Percentiles rank a stretch among this genome's conserved stretches.
These are phyloP conservation scores for Epiblema foenella DNA, from an alignment of 2,888 invertebrate genomes.

Conservation along the genomic window DNA sequence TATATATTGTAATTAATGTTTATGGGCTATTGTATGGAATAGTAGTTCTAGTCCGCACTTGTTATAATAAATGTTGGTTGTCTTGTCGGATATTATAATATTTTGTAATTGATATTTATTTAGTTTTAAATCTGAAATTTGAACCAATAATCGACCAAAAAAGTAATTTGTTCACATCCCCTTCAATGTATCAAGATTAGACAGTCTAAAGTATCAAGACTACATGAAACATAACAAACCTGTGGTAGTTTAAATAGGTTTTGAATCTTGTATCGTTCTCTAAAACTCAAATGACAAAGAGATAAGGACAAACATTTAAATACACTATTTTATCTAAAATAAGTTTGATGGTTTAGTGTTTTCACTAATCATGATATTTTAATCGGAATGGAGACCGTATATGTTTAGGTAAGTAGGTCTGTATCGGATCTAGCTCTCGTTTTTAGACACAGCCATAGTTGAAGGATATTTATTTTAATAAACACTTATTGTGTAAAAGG, in stretches of 20 bases:
- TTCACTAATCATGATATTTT: constrained; percentile 9
- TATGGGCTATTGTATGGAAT: constrained; percentile 35
- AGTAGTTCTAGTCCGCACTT: constrained; percentile 42
- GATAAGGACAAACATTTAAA: neutral
- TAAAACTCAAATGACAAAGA: neutral
- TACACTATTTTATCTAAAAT: neutral
- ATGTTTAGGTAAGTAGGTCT: constrained; percentile 11
- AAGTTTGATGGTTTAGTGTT: neutral
- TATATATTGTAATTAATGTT: constrained; percentile 40
- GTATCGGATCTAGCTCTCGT: constrained; percentile 20
- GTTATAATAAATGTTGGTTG: constrained; percentile 40
- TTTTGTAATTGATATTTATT: constrained; percentile 35
- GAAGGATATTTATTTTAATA: constrained; percentile 62
- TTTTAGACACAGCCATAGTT: constrained; percentile 48
- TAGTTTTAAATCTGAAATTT: constrained; percentile 12
- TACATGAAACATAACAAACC: neutral
- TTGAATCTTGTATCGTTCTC: neutral
- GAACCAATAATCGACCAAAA: constrained; percentile 34
- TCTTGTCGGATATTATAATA: constrained; percentile 30
- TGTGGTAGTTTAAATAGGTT: neutral
- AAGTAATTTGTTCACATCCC: constrained; percentile 13
- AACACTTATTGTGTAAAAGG: constrained; percentile 55
- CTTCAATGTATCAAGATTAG: neutral
- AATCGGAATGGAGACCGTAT: constrained; percentile 9
- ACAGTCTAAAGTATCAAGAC: neutral